phyloP scores from a whole-genome alignment of 1,140 invertebrate genomes.

The Dendrolimus punctatus region DNA sequence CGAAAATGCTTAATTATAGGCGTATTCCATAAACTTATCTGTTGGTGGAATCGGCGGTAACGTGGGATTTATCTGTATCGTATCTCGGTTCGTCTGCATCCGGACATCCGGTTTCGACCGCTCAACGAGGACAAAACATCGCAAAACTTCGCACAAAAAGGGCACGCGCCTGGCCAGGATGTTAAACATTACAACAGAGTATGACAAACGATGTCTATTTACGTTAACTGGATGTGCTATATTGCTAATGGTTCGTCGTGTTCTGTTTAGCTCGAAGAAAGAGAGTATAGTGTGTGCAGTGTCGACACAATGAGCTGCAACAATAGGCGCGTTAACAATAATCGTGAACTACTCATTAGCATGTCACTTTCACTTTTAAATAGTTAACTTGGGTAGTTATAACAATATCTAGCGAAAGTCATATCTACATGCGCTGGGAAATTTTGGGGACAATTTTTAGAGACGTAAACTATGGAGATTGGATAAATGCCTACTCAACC shows the following conservation, averaged over 20 bases:
- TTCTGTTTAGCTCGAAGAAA: not conserved
- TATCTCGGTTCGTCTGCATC: slow-evolving; percentile 20
- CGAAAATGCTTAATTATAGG: too few relatives aligned
- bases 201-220: slow-evolving; percentile 16
- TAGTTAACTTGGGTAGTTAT: too few relatives aligned
- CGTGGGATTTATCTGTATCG: slow-evolving; percentile 22
- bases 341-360: too few relatives aligned
- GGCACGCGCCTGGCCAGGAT: slow-evolving; percentile 20
- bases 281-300: not conserved
- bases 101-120: slow-evolving; percentile 37
- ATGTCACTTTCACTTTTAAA: too few relatives aligned
- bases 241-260: slow-evolving; percentile 1
- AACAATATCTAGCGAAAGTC: too few relatives aligned
- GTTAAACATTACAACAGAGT: slow-evolving; percentile 21
- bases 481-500: too few relatives aligned
- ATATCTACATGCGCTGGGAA: too few relatives aligned
- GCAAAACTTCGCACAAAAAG: slow-evolving; percentile 31
- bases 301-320: not conserved
- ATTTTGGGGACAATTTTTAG: too few relatives aligned
- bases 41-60: slow-evolving; percentile 5
- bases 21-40: not conserved
- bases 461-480: too few relatives aligned
- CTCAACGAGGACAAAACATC: slow-evolving; percentile 34
- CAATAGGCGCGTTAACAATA: too few relatives aligned
- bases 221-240: slow-evolving; percentile 6